Evolutionary conservation across 92 coral and sea anemone species (phyloP).

Genomic region (Ricordea florida): DNA sequence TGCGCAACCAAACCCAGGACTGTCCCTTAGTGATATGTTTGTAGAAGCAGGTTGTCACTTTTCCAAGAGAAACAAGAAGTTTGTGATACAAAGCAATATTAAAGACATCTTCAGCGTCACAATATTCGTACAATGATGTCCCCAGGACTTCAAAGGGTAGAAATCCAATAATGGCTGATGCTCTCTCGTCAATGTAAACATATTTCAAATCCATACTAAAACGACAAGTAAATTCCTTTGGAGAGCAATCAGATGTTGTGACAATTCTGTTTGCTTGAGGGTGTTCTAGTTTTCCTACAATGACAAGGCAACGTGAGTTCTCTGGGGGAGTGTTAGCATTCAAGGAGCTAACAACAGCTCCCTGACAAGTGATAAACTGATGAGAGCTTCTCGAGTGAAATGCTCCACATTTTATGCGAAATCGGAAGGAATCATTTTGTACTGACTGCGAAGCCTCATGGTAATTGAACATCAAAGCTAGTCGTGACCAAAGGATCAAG

Average conservation of each 20-base stretch:
- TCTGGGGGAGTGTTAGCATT: background rate
- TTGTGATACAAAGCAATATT: slow-evolving; percentile 53
- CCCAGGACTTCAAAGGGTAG: slow-evolving; percentile 43
- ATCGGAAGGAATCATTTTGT: background rate
- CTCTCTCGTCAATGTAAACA: slow-evolving; percentile 32
- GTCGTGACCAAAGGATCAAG: background rate
- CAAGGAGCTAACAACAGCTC: background rate
- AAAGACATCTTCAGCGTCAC: slow-evolving; percentile 43
- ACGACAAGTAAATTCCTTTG: slow-evolving; percentile 51
- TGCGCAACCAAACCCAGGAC: slow-evolving; percentile 63
- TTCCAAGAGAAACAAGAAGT: slow-evolving; percentile 43
- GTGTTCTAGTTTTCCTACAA: slow-evolving; percentile 3
- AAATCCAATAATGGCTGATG: slow-evolving; percentile 42
- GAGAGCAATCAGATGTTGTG: background rate
- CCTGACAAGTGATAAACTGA: background rate
- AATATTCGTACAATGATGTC: slow-evolving; percentile 34
- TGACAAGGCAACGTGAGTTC: background rate
- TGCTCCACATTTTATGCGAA: slow-evolving; percentile 8
- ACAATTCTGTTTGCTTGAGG: slow-evolving; percentile 16
- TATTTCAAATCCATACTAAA: slow-evolving; percentile 58
- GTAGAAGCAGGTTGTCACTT: slow-evolving; percentile 65
- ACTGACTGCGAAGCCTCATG: background rate
- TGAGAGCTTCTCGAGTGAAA: background rate
- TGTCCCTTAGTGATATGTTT: slow-evolving; percentile 66
- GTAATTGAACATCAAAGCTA: background rate